A percentile compares a stretch with the other conserved stretches of the same genome.
Conservation (phyloP, 2,888 invertebrate species). For the Platycnemis pennipes region DNA sequence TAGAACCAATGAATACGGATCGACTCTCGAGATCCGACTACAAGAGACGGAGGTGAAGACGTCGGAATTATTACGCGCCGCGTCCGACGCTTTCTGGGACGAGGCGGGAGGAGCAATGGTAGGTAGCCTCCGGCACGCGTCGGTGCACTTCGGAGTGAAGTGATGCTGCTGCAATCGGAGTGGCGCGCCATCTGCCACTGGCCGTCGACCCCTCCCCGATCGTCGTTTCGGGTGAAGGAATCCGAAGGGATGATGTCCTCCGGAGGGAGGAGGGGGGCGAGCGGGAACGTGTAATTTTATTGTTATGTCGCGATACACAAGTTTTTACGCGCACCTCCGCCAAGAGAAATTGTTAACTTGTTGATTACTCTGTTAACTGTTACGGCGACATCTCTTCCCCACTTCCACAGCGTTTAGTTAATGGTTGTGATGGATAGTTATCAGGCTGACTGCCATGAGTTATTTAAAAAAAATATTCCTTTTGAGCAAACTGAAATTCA, state of each 20-base stretch:
- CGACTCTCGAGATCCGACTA: too few relatives aligned
- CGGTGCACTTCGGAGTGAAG: neutral
- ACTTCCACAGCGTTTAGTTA: too few relatives aligned
- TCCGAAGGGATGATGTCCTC: slow-evolving; percentile 27
- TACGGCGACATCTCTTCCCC: neutral
- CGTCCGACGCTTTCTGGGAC: too few relatives aligned
- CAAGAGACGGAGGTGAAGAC: too few relatives aligned
- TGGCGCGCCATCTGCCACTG: neutral
- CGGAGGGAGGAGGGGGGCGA: neutral
- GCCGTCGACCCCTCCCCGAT: neutral
- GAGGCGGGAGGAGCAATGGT: neutral
- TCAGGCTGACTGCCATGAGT: too few relatives aligned
- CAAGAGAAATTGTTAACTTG: neutral
- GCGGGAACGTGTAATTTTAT: neutral
- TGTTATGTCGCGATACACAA: neutral
- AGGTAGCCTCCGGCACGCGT: neutral
- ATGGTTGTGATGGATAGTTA: too few relatives aligned
- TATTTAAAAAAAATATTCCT: too few relatives aligned
- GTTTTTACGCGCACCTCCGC: neutral
- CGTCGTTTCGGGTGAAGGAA: slow-evolving; percentile 14
- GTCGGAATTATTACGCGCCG: too few relatives aligned
- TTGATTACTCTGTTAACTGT: neutral
- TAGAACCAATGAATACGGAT: too few relatives aligned
- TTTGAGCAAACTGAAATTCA: too few relatives aligned
- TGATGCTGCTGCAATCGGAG: neutral